Base-by-base conservation (phyloP, 92 coral and sea anemone genomes). In the Paramuricea clavata region DNA sequence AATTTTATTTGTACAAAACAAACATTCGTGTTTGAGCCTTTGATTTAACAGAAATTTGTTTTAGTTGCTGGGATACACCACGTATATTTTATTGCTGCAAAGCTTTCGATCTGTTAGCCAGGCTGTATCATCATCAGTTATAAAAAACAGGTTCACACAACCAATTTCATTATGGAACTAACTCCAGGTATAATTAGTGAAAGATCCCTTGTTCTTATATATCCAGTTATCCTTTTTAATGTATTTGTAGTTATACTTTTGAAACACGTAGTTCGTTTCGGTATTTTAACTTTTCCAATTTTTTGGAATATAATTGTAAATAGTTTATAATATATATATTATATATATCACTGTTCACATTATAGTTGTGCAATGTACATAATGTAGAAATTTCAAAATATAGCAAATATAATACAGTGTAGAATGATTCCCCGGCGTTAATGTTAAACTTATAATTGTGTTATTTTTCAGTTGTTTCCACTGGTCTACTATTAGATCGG, bases 281-380 rank as follows among this genome's bases (percentile, higher is more conserved):
- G 62, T 17, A 54, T 62, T 65, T 28, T 65, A 65, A 65, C 36
- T 65, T 65, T 65, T 26, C 31, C 72, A 65, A 3, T n/a, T 28
- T 65, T 65, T 28, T 39, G 39, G 28, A 12, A 27, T n/a, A 11
- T 2, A 25, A 31, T 65, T 65, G 72, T 65, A 65, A 5, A 65
- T 65, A 65, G 35, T 3, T 23, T 31, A 62, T 65, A 65, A 4
- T 65, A 12, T 23, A 60, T 47, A 47, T 47, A 47, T 47, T 6
- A 47, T 47, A 60, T 60, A 60, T 60, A 60, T 60, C 0, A 26
- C 31, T 22, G 68, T 4, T 27, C 6, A 1, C 23, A 25, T 17
- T 60, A 60, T 60, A 60, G 54, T 10, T 22, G 68, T 60, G 1
- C 28, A 60, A 60, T 10, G 68, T 60, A 7, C 54, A 47, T 15